Conservation (phyloP, 1,140 invertebrate species). For the Camponotus pennsylvanicus region DNA sequence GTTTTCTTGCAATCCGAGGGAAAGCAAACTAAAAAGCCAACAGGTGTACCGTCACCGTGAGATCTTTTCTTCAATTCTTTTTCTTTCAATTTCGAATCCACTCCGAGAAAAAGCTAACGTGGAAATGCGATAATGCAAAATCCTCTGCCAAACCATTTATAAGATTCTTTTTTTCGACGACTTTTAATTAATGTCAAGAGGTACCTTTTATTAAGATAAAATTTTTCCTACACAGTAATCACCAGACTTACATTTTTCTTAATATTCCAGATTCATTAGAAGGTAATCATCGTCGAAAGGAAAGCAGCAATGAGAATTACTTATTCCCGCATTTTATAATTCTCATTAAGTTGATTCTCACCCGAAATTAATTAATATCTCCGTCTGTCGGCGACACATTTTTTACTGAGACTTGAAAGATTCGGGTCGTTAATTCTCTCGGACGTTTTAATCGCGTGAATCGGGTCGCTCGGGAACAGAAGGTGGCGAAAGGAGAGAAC, state of each 20-base stretch:
- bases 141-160: not conserved
- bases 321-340: not conserved
- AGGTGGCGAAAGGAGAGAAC: conserved; percentile 15
- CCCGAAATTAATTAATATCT: not conserved
- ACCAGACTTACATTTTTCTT: not conserved
- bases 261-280: not conserved
- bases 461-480: conserved; percentile 25
- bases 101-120: conserved; percentile 69
- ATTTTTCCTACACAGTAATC: not conserved
- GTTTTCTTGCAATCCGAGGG: conserved; percentile 57
- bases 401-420: not conserved
- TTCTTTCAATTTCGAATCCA: conserved; percentile 34
- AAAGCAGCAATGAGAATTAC: not conserved
- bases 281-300: not conserved
- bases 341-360: conserved; percentile 20
- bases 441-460: conserved; percentile 10
- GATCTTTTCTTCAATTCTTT: conserved; percentile 55
- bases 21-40: conserved; percentile 70
- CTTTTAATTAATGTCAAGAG: conserved; percentile 22
- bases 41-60: conserved; percentile 61
- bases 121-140: conserved; percentile 55
- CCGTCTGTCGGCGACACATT: not conserved
- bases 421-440: conserved; percentile 2
- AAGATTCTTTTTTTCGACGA: not conserved
- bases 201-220: not conserved